A percentile compares a stretch with the other conserved stretches of the same genome.
Evolutionary conservation across 2,888 invertebrate genomes (phyloP).

Genomic region (Aphrophora alni): DNA sequence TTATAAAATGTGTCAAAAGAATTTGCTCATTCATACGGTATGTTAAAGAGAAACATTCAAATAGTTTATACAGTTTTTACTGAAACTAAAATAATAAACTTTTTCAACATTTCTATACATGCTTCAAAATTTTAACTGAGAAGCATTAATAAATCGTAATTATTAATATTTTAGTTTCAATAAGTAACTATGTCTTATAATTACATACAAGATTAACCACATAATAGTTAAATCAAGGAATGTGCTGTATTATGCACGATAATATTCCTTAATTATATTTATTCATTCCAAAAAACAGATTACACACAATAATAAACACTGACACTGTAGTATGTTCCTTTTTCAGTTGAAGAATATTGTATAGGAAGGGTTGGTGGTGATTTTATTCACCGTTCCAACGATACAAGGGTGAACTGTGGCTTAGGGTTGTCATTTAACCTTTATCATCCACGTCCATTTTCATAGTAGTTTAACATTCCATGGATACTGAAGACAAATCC

Average conservation of each 20-base stretch:
- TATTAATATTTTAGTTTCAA: neutral
- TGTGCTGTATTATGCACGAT: neutral
- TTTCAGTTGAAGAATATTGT: neutral
- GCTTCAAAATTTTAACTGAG: too few relatives aligned
- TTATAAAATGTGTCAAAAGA: too few relatives aligned
- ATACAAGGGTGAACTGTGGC: neutral
- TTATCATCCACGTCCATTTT: neutral
- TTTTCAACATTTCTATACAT: too few relatives aligned
- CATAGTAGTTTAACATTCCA: too few relatives aligned
- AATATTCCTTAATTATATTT: neutral
- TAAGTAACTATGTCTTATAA: too few relatives aligned
- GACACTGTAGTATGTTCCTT: neutral
- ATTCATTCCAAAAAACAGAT: too few relatives aligned
- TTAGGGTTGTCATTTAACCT: neutral
- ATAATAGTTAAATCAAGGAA: neutral
- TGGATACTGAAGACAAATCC: neutral
- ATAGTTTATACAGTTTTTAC: too few relatives aligned
- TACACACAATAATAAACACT: neutral
- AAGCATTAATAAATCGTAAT: too few relatives aligned
- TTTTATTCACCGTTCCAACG: neutral
- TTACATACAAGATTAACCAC: too few relatives aligned
- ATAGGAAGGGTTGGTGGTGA: neutral
- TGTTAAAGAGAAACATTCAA: too few relatives aligned
- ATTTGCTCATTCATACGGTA: too few relatives aligned
- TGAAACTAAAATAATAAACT: too few relatives aligned